These are phyloP conservation scores for Onthophagus taurus DNA, from an alignment of 1,140 invertebrate species.

Conservation along the genomic window DNA sequence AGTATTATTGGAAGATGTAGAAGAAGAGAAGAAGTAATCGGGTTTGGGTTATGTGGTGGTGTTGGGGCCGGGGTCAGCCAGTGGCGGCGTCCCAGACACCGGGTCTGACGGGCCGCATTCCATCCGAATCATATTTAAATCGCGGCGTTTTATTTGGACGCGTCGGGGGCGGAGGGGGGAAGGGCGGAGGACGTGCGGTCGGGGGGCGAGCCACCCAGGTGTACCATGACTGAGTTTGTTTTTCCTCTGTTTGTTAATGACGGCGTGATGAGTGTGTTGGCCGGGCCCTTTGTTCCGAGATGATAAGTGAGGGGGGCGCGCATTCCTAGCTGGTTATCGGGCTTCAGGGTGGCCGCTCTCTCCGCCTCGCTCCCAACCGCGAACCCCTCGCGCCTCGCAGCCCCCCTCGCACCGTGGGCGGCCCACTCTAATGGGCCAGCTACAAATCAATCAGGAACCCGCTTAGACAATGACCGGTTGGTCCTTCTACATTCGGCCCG, in stretches of 20 bases:
- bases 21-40: too few species aligned
- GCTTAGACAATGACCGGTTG: slow-evolving; percentile 4
- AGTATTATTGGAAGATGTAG: too few species aligned
- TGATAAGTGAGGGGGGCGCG: slow-evolving; percentile 27
- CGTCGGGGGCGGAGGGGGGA: slow-evolving; percentile 5
- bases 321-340: slow-evolving; percentile 28
- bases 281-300: slow-evolving; percentile 31
- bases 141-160: slow-evolving; percentile 18
- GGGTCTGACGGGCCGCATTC: slow-evolving; percentile 27
- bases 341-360: slow-evolving; percentile 31
- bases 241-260: slow-evolving; percentile 37
- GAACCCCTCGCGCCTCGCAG: too few species aligned
- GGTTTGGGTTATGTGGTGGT: too few species aligned
- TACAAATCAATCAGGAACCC: slow-evolving; percentile 36
- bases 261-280: slow-evolving; percentile 28
- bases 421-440: slow-evolving; percentile 30
- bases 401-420: slow-evolving; percentile 24
- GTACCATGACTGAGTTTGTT: slow-evolving; percentile 36
- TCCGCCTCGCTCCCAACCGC: slow-evolving; percentile 23
- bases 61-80: too few species aligned
- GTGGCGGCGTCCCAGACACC: slow-evolving; percentile 20
- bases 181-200: slow-evolving; percentile 3
- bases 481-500: too few species aligned
- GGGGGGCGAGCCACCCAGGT: slow-evolving; percentile 34
- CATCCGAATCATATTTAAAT: slow-evolving; percentile 28